Percentiles rank a stretch among this genome's conserved stretches.
Conservation (phyloP, 2,888 invertebrate species). For the Neoascia interrupta region DNA sequence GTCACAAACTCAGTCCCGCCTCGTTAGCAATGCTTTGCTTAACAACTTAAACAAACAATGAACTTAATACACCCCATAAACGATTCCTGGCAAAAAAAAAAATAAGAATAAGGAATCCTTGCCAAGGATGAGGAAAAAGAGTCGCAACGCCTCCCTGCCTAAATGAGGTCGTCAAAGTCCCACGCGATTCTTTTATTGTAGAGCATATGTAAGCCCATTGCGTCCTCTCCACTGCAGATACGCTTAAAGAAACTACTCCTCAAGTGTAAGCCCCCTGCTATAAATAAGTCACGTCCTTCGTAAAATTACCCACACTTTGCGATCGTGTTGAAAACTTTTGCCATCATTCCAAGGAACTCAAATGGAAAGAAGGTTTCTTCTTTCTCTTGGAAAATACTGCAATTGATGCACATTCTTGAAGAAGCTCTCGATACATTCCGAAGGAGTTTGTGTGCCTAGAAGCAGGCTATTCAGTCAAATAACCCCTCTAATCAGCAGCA, state of each 20-base stretch:
- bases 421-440: conserved; percentile 55
- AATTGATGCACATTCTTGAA: conserved; percentile 58
- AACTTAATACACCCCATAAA: conserved; percentile 45
- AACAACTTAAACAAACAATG: conserved; percentile 62
- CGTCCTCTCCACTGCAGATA: conserved; percentile 26
- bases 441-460: conserved; percentile 3
- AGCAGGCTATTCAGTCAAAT: conserved; percentile 39
- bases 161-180: conserved; percentile 46
- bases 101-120: neutral
- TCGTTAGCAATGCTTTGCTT: conserved; percentile 21
- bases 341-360: conserved; percentile 52
- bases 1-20: conserved; percentile 33
- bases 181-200: conserved; percentile 24
- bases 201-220: conserved; percentile 27
- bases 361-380: conserved; percentile 38
- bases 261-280: conserved; percentile 42
- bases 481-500: conserved; percentile 64
- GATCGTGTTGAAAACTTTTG: conserved; percentile 42
- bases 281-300: conserved; percentile 67
- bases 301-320: conserved; percentile 66
- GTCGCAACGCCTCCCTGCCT: conserved; percentile 38
- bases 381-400: conserved; percentile 52
- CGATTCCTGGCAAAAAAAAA: neutral
- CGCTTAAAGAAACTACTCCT: conserved; percentile 26
- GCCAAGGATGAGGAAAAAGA: conserved; percentile 6